Evolutionary conservation across 2,888 invertebrate species (phyloP).

Genomic region (Lasioglossum figueresi): DNA sequence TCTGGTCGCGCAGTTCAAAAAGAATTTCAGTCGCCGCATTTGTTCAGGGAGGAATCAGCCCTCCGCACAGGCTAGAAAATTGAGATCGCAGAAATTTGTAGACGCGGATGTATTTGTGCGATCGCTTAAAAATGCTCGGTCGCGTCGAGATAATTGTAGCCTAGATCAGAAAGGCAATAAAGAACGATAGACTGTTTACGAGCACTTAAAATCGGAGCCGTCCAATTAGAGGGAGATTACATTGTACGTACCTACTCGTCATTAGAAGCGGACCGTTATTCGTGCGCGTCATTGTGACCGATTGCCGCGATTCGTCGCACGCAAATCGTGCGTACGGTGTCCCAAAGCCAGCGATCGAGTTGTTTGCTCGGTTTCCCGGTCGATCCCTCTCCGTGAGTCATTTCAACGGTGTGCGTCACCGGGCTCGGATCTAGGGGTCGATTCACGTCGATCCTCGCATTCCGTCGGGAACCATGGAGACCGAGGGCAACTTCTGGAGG

Average conservation of each 20-base stretch:
- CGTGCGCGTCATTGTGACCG: background rate
- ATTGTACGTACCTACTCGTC: background rate
- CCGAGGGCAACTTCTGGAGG: slow-evolving; percentile 74
- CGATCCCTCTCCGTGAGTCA: slow-evolving; percentile 44
- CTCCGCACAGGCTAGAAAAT: background rate
- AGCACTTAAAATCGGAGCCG: background rate
- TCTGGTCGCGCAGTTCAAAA: too few species aligned
- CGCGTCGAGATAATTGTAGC: background rate
- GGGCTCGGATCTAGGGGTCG: background rate
- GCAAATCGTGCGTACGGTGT: background rate
- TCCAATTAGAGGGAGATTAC: background rate
- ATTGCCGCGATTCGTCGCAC: background rate
- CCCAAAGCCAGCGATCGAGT: slow-evolving; percentile 2
- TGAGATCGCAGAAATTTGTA: background rate
- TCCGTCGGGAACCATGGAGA: slow-evolving; percentile 63
- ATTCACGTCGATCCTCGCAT: background rate
- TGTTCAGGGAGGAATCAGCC: background rate
- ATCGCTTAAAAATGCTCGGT: background rate
- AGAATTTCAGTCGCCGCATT: background rate
- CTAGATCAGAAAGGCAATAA: slow-evolving; percentile 1
- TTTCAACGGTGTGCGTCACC: slow-evolving; percentile 30
- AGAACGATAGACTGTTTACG: background rate
- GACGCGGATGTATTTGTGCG: background rate
- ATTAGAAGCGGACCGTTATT: background rate
- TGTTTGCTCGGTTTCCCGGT: slow-evolving; percentile 29